Conservation (phyloP, 1,140 invertebrate species). For the Riptortus pedestris region DNA sequence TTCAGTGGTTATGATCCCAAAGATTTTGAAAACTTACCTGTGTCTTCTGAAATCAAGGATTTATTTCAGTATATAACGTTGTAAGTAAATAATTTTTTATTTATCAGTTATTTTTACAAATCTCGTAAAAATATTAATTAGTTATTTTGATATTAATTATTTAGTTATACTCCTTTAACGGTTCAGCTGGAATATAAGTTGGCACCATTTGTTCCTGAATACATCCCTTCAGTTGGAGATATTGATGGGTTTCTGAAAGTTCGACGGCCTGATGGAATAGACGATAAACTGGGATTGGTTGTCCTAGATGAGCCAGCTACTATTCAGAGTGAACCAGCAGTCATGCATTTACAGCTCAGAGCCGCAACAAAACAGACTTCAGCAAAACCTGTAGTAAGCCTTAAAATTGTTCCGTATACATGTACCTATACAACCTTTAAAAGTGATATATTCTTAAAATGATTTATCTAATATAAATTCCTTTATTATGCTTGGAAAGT, state of each 20-base stretch:
- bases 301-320: slow-evolving; percentile 91
- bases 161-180: slow-evolving; percentile 81
- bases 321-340: slow-evolving; percentile 87
- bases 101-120: slow-evolving; percentile 21
- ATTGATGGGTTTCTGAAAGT: slow-evolving; percentile 97
- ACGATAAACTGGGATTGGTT: slow-evolving; percentile 65
- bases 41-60: slow-evolving; percentile 79
- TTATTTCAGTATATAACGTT: slow-evolving; percentile 86
- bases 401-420: too few relatives aligned
- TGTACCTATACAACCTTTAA: too few relatives aligned
- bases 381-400: slow-evolving; percentile 39
- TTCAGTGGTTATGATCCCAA: slow-evolving; percentile 66
- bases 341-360: slow-evolving; percentile 83
- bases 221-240: slow-evolving; percentile 93
- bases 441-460: too few relatives aligned
- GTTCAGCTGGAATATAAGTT: slow-evolving; percentile 83
- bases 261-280: slow-evolving; percentile 60
- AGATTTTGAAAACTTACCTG: slow-evolving; percentile 71
- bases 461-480: too few relatives aligned
- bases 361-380: slow-evolving; percentile 63
- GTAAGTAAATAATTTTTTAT: slow-evolving; percentile 42
- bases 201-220: slow-evolving; percentile 91
- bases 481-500: too few relatives aligned
- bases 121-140: slow-evolving; percentile 17
- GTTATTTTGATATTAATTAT: slow-evolving; percentile 22